phyloP scores from a whole-genome alignment of 2,797 vertebrate species.

The Gadopsis marmoratus region DNA sequence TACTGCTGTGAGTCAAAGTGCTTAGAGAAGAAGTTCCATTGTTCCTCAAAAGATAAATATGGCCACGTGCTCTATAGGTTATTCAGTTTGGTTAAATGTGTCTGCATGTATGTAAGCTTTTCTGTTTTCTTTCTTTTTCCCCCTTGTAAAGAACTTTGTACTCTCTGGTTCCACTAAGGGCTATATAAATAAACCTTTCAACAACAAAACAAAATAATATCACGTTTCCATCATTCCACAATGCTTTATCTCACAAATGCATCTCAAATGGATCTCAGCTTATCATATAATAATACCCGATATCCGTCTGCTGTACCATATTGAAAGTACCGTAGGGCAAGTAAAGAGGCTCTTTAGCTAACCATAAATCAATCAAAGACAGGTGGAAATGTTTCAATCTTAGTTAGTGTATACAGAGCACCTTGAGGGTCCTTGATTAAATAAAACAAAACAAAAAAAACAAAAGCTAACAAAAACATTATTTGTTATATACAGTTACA shows the following conservation, averaged over 20 bases:
- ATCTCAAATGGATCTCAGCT: not conserved
- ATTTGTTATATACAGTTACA: constrained; percentile 56
- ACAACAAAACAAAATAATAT: not conserved
- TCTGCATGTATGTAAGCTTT: not conserved
- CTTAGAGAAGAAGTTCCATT: not conserved
- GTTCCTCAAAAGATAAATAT: not conserved
- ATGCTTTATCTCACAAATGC: not conserved
- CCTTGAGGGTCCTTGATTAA: not conserved
- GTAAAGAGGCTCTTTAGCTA: not conserved
- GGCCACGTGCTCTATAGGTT: not conserved
- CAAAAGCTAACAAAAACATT: constrained; percentile 5
- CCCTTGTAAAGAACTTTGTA: not conserved
- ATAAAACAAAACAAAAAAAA: not conserved
- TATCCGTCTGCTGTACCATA: not conserved
- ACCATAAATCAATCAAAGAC: constrained; percentile 3
- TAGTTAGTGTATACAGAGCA: not conserved
- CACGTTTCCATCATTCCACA: not conserved
- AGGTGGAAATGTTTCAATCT: constrained; percentile 7
- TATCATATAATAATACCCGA: not conserved
- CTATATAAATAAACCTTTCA: not conserved
- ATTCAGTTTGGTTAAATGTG: not conserved
- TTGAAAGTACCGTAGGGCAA: not conserved
- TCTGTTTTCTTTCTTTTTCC: not conserved
- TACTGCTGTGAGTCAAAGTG: not conserved
- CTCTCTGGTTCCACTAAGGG: not conserved